Conservation (phyloP, 2,113 vertebrate species). For the Eolophus roseicapilla region DNA sequence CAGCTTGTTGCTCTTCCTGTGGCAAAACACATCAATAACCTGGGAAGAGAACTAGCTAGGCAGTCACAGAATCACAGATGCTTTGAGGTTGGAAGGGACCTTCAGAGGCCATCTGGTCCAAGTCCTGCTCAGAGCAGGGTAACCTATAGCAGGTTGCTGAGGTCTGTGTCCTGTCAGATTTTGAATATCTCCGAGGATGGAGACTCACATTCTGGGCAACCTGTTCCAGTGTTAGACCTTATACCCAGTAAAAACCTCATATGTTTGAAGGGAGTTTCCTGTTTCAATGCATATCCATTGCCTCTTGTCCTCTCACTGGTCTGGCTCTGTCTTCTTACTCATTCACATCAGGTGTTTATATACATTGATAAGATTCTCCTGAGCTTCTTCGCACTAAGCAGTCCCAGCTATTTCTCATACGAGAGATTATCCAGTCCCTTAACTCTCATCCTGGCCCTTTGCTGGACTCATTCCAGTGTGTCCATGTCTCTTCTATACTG, state of each 20-base stretch:
- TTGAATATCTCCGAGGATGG: background rate
- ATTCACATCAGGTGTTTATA: background rate
- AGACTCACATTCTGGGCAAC: background rate
- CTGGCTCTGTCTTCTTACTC: background rate
- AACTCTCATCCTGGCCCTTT: background rate
- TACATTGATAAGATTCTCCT: background rate
- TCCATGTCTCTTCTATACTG: background rate
- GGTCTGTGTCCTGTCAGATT: background rate
- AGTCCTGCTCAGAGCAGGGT: background rate
- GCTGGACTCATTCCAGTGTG: background rate
- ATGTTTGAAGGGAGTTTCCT: background rate
- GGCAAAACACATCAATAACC: background rate
- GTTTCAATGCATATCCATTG: rapidly evolving
- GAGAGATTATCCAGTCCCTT: background rate
- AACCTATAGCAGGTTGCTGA: background rate
- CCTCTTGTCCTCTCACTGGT: background rate
- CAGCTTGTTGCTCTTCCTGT: conserved; percentile 52
- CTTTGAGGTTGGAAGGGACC: background rate
- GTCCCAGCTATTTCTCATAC: background rate
- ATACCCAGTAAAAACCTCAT: background rate
- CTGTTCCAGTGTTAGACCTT: background rate
- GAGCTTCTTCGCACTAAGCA: background rate
- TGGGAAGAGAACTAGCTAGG: background rate
- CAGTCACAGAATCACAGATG: background rate
- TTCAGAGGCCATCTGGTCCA: background rate